Conservation (phyloP, 2,113 vertebrate species). For the Trematomus loennbergii region DNA sequence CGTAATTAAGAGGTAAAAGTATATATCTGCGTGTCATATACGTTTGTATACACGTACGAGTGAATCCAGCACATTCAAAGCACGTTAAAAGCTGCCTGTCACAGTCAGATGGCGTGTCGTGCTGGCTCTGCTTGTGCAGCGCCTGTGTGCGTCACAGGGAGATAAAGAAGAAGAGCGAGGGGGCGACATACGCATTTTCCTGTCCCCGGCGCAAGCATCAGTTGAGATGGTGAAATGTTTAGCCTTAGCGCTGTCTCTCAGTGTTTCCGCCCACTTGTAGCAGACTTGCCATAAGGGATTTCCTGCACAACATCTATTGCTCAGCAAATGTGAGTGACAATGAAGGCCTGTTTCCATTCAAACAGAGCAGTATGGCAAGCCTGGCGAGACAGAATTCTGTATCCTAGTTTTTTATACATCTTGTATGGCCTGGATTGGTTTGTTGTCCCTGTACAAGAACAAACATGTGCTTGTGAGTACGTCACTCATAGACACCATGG, state of each 20-base stretch:
- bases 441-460: background rate
- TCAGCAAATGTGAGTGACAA: slow-evolving; percentile 60
- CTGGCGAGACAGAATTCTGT: slow-evolving; percentile 9
- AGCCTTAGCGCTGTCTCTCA: slow-evolving; percentile 65
- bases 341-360: slow-evolving; percentile 37
- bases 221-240: slow-evolving; percentile 80
- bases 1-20: background rate
- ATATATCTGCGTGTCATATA: slow-evolving; percentile 8
- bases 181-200: slow-evolving; percentile 82
- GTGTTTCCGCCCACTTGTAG: slow-evolving; percentile 72
- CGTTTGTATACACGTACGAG: background rate
- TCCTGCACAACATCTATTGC: slow-evolving; percentile 69
- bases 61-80: slow-evolving; percentile 36
- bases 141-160: slow-evolving; percentile 82
- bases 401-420: slow-evolving; percentile 21
- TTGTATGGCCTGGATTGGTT: slow-evolving; percentile 4
- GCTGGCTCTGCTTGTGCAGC: slow-evolving; percentile 76
- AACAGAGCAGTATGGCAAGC: slow-evolving; percentile 1
- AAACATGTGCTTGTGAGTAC: slow-evolving; percentile 7
- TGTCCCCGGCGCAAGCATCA: slow-evolving; percentile 63
- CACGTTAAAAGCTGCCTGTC: slow-evolving; percentile 70
- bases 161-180: slow-evolving; percentile 71
- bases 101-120: slow-evolving; percentile 78
- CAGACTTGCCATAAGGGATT: slow-evolving; percentile 74
- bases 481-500: slow-evolving; percentile 25